These are phyloP conservation scores for Himalopsyche phryganea DNA, from an alignment of 1,140 invertebrate genomes.

Conservation along the genomic window DNA sequence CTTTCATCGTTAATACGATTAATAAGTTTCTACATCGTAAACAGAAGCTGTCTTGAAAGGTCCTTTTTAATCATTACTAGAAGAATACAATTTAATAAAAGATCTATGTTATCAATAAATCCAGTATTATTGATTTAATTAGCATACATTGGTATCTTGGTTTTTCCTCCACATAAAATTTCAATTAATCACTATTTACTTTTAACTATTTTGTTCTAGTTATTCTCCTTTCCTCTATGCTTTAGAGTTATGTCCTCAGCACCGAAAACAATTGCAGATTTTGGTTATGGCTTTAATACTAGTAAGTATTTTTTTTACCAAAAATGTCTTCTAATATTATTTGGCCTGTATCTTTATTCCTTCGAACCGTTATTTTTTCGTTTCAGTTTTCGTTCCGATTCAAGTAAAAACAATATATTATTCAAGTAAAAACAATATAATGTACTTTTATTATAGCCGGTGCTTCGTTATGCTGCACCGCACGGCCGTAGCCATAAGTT, in stretches of 20 bases:
- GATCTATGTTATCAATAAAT: no score
- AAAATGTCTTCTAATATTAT: background rate
- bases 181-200: no score
- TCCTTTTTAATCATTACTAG: conserved; percentile 6
- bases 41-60: no score
- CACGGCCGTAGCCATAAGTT: background rate
- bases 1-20: background rate
- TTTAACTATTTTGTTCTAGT: conserved; percentile 4
- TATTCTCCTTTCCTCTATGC: conserved; percentile 14
- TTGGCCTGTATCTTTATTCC: background rate
- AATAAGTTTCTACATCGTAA: no score
- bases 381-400: no score
- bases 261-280: conserved; percentile 37
- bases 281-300: conserved; percentile 51
- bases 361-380: background rate
- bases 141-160: no score
- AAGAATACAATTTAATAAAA: no score
- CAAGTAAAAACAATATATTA: no score
- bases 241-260: conserved; percentile 11
- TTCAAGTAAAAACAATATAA: background rate
- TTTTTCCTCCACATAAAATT: no score
- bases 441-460: background rate
- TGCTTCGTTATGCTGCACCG: background rate
- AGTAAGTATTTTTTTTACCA: conserved; percentile 35
- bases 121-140: no score